Percentiles rank a stretch among this genome's conserved stretches.
Conservation (phyloP, 2,797 vertebrate species). For the Pangasius sanitwongsei region DNA sequence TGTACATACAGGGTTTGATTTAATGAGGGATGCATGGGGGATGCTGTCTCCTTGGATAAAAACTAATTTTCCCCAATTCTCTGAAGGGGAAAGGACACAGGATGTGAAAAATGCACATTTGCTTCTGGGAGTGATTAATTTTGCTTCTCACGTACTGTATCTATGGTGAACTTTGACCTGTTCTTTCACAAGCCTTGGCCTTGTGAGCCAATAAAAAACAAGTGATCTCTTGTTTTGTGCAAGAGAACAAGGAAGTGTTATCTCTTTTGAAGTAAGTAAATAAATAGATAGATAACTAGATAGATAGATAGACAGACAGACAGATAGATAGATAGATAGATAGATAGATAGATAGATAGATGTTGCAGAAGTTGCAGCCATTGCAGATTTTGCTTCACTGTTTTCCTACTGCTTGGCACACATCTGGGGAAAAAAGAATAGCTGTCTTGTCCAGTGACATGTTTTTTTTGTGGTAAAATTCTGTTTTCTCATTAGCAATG, state of each 20-base stretch:
- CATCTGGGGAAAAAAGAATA: neutral
- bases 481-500: neutral
- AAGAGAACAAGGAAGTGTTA: neutral
- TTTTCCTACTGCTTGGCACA: neutral
- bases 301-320: too few species aligned
- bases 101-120: neutral
- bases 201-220: neutral
- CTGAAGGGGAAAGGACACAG: neutral
- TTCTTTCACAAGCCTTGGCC: neutral
- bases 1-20: neutral
- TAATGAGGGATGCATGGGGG: neutral
- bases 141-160: neutral
- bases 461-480: neutral
- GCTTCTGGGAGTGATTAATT: neutral
- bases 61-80: neutral
- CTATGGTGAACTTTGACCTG: neutral
- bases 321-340: too few species aligned
- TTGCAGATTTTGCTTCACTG: neutral
- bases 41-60: neutral
- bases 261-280: neutral
- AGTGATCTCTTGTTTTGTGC: neutral
- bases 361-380: neutral
- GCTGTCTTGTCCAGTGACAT: neutral
- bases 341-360: too few species aligned
- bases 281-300: too few species aligned